Evolutionary conservation across 64 coral and sea anemone species (phyloP).

Genomic region (Astreopora myriophthalma): DNA sequence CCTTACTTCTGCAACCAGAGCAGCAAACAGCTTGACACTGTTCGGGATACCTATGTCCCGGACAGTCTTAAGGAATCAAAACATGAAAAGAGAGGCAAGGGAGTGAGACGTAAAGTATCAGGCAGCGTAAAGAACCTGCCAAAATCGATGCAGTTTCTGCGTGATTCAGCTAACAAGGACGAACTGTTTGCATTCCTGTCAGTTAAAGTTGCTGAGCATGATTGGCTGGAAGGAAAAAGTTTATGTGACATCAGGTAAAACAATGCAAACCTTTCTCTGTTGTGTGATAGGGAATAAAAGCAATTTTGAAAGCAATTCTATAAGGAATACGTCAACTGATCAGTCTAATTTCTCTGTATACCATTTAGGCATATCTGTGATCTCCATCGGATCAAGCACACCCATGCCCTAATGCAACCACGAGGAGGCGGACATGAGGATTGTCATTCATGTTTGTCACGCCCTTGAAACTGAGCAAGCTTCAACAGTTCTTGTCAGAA

Average conservation of each 20-base stretch:
- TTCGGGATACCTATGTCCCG: conserved; percentile 11
- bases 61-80: conserved; percentile 43
- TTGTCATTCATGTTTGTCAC: conserved; percentile 62
- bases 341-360: background rate
- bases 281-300: too few species aligned
- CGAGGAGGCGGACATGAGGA: conserved; percentile 9
- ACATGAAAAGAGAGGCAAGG: conserved; percentile 50
- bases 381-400: background rate
- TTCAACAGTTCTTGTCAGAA: conserved; percentile 22
- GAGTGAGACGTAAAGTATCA: conserved; percentile 28
- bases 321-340: too few species aligned
- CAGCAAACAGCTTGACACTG: conserved; percentile 31
- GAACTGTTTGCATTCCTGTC: conserved; percentile 61
- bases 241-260: conserved; percentile 24
- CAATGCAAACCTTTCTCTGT: too few species aligned
- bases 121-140: conserved; percentile 9
- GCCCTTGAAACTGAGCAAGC: background rate
- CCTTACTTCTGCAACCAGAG: conserved; percentile 16
- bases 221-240: background rate
- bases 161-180: conserved; percentile 59
- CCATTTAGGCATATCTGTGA: background rate
- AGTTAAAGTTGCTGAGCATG: background rate
- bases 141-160: conserved; percentile 66
- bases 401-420: background rate
- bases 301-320: too few species aligned